Evolutionary conservation across 1,140 invertebrate species (phyloP).

Genomic region (Medauroidea extradentata): DNA sequence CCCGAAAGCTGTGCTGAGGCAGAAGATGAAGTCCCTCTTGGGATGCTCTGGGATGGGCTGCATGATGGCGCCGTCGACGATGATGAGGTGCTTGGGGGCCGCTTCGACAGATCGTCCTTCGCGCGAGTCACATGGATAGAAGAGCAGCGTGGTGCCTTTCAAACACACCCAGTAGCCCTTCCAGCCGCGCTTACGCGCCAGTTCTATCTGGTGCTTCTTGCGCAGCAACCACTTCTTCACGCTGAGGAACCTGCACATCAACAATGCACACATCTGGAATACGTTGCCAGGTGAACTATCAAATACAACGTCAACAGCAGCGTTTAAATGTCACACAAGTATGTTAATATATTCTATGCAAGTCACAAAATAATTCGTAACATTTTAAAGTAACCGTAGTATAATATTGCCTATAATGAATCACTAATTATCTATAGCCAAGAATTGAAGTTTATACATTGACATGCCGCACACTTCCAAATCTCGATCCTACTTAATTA

Average conservation of each 20-base stretch:
- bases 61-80: constrained; percentile 96
- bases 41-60: constrained; percentile 98
- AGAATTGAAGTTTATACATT: too few relatives aligned
- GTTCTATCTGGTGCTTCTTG: constrained; percentile 94
- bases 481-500: too few relatives aligned
- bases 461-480: too few relatives aligned
- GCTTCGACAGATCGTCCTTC: constrained; percentile 86
- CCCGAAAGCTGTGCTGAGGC: constrained; percentile 94
- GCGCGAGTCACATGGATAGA: constrained; percentile 93
- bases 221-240: constrained; percentile 98
- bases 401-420: too few relatives aligned
- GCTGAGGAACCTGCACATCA: constrained; percentile 88
- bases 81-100: constrained; percentile 91
- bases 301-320: too few relatives aligned
- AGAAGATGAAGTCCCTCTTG: constrained; percentile 96
- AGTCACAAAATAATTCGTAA: too few relatives aligned
- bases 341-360: too few relatives aligned
- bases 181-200: constrained; percentile 93
- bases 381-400: too few relatives aligned
- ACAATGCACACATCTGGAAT: too few relatives aligned
- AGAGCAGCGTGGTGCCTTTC: constrained; percentile 93
- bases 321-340: too few relatives aligned
- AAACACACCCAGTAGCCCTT: constrained; percentile 98
- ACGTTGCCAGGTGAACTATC: too few relatives aligned
- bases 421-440: too few relatives aligned